Conservation (phyloP, 2,797 vertebrate genomes). For the Enteromius thamalakanensis region DNA sequence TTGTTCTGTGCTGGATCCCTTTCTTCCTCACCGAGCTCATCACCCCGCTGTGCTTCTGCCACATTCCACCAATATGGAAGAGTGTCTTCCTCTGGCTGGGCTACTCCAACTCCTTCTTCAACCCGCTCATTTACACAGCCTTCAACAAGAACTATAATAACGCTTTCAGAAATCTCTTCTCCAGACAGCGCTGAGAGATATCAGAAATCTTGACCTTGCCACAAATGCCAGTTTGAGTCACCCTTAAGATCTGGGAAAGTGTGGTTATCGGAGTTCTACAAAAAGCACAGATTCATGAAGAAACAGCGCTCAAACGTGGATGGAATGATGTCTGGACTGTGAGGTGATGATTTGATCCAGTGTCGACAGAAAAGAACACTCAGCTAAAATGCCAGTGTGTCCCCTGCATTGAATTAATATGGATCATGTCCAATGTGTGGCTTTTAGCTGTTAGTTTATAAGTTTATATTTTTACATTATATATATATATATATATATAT, state of each 20-base stretch:
- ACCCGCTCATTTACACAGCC: slow-evolving; percentile 95
- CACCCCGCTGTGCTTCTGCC: slow-evolving; percentile 87
- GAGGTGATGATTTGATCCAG: neutral
- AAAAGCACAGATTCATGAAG: slow-evolving; percentile 2
- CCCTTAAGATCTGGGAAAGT: slow-evolving; percentile 21
- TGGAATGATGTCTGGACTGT: neutral
- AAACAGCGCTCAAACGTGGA: neutral
- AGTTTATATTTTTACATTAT: neutral
- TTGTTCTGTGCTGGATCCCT: slow-evolving; percentile 95
- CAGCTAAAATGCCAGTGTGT: slow-evolving; percentile 20
- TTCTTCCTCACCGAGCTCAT: slow-evolving; percentile 96
- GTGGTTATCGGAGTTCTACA: slow-evolving; percentile 21
- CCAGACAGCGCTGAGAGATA: slow-evolving; percentile 75
- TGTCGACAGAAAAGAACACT: neutral
- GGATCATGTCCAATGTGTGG: neutral
- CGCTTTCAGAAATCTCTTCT: slow-evolving; percentile 91
- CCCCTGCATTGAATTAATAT: slow-evolving; percentile 14
- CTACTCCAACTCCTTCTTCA: slow-evolving; percentile 98
- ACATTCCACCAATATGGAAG: slow-evolving; percentile 91
- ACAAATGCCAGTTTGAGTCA: slow-evolving; percentile 21
- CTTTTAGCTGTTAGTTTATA: neutral
- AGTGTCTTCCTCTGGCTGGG: slow-evolving; percentile 96
- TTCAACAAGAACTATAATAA: slow-evolving; percentile 98
- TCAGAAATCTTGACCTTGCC: neutral
- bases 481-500: no score